Percentiles rank a stretch among this genome's conserved stretches.
Conservation (phyloP, 2,113 vertebrate species). For the Hirundichthys speculiger region DNA sequence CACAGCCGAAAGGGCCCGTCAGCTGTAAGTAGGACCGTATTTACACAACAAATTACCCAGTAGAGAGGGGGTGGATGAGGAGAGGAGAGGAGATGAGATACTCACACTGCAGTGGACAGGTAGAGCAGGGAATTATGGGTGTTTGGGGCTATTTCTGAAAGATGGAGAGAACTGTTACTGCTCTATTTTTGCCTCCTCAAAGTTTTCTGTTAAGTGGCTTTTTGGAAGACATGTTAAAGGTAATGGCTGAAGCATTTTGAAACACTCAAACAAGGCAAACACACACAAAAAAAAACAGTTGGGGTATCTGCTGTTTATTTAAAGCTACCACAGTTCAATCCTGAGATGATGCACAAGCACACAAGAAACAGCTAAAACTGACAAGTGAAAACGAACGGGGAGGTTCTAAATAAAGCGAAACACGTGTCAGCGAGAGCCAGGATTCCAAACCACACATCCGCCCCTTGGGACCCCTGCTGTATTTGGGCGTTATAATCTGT, state of each 20-base stretch:
- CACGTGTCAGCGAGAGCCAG: too few species aligned
- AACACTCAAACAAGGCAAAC: slow-evolving; percentile 7
- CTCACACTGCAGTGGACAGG: slow-evolving; percentile 49
- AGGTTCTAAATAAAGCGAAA: too few species aligned
- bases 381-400: too few species aligned
- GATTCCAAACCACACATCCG: too few species aligned
- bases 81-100: slow-evolving; percentile 35
- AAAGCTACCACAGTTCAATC: background rate
- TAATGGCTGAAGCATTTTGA: slow-evolving; percentile 3
- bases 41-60: slow-evolving; percentile 82
- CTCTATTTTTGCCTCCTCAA: slow-evolving; percentile 34
- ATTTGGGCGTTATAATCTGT: too few species aligned
- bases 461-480: too few species aligned
- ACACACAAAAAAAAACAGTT: background rate
- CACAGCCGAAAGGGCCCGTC: slow-evolving; percentile 72
- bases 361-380: too few species aligned
- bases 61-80: slow-evolving; percentile 53
- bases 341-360: too few species aligned
- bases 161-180: slow-evolving; percentile 10
- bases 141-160: slow-evolving; percentile 47
- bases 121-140: slow-evolving; percentile 55
- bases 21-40: slow-evolving; percentile 77
- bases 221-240: slow-evolving; percentile 28
- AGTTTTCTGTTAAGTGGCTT: slow-evolving; percentile 23
- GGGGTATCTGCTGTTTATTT: background rate